Evolutionary conservation across 2,113 vertebrate species (phyloP).

Genomic region (Murina feae): DNA sequence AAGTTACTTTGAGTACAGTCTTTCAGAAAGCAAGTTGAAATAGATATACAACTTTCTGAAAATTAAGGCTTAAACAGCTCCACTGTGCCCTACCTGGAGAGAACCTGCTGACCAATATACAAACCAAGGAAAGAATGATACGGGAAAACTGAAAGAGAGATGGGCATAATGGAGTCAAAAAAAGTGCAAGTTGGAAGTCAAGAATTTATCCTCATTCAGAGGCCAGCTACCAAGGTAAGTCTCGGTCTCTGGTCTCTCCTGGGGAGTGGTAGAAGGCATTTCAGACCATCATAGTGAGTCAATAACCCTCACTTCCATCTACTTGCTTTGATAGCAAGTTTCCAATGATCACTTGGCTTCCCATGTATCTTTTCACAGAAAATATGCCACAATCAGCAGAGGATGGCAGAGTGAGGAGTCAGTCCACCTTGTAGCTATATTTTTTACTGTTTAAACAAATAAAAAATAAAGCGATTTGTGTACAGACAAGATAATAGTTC

Average conservation of each 20-base stretch:
- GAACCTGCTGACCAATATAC: background rate
- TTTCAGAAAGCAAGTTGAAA: background rate
- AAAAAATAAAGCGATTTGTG: background rate
- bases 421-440: background rate
- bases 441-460: background rate
- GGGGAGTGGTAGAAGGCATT: background rate
- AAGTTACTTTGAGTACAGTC: background rate
- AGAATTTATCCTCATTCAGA: background rate
- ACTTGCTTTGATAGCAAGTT: background rate
- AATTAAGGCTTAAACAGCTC: background rate
- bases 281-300: background rate
- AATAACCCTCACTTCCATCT: background rate
- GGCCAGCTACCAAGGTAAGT: background rate
- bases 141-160: background rate
- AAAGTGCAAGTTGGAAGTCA: background rate
- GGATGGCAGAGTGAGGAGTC: background rate
- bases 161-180: background rate
- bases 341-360: background rate
- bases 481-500: background rate
- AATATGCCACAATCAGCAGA: background rate
- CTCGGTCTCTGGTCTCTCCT: background rate
- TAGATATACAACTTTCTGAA: background rate
- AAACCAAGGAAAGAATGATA: background rate
- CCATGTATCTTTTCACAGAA: background rate
- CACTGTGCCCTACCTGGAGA: background rate